phyloP scores from a whole-genome alignment of 2,113 vertebrate genomes.

The Phylloscopus trochilus region DNA sequence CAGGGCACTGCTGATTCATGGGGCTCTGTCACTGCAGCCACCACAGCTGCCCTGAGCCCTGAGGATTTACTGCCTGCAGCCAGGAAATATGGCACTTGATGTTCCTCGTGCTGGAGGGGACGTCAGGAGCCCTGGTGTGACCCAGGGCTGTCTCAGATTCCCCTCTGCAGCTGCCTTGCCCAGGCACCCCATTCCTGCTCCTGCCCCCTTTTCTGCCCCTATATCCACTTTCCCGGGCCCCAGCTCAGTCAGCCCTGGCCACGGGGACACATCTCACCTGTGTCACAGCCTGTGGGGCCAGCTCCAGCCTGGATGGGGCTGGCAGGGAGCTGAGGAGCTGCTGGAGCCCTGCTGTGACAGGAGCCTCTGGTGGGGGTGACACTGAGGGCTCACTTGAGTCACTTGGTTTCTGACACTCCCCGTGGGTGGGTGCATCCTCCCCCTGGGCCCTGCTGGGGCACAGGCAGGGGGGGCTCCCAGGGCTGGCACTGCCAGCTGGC shows the following conservation, averaged over 20 bases:
- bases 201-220: neutral
- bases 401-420: neutral
- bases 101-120: neutral
- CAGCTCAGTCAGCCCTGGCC: rapidly evolving
- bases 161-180: neutral
- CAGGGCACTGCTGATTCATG: neutral
- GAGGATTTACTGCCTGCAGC: neutral
- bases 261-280: neutral
- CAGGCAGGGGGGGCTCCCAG: neutral
- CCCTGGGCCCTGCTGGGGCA: too few species aligned
- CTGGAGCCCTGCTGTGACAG: neutral
- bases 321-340: neutral
- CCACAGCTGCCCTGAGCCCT: neutral
- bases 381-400: neutral
- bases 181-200: neutral
- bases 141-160: neutral
- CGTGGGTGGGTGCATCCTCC: neutral
- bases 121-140: neutral
- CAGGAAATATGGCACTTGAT: neutral
- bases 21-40: neutral
- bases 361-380: neutral
- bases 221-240: rapidly evolving
- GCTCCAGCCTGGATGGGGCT: neutral
- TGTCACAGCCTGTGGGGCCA: neutral
- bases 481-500: rapidly evolving